phyloP scores from a whole-genome alignment of 2,888 invertebrate genomes.

The Monopis laevigella region DNA sequence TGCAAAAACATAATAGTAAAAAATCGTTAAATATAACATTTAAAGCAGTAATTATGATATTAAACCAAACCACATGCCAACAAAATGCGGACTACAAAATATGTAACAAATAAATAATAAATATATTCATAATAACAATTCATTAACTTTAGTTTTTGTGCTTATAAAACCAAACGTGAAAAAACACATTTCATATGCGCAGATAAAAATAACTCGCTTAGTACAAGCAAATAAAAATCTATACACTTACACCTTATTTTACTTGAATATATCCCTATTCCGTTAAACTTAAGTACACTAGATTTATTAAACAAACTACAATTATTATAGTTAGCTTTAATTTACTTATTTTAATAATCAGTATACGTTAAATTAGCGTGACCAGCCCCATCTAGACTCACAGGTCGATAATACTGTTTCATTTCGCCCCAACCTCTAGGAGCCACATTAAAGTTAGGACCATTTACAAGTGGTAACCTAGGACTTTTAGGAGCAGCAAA shows the following conservation, averaged over 20 bases:
- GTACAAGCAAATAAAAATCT: too few relatives aligned
- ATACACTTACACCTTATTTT: too few relatives aligned
- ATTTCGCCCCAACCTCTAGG: slow-evolving; percentile 83
- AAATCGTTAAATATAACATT: neutral
- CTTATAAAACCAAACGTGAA: too few relatives aligned
- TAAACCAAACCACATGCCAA: too few relatives aligned
- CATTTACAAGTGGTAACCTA: slow-evolving; percentile 43
- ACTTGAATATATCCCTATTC: neutral
- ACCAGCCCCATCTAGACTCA: slow-evolving; percentile 72
- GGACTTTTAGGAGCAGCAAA: slow-evolving; percentile 55
- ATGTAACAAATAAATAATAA: too few relatives aligned
- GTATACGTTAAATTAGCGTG: slow-evolving; percentile 42
- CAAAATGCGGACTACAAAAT: too few relatives aligned
- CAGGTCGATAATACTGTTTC: slow-evolving; percentile 75
- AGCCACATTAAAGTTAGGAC: slow-evolving; percentile 82
- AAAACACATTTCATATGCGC: too few relatives aligned
- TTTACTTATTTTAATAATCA: slow-evolving; percentile 64
- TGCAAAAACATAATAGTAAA: neutral
- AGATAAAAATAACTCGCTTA: too few relatives aligned
- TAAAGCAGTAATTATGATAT: neutral
- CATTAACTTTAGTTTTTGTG: too few relatives aligned
- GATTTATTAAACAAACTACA: neutral
- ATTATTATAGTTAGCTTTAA: neutral
- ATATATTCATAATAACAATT: too few relatives aligned
- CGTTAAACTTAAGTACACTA: neutral